A percentile compares a stretch with the other conserved stretches of the same genome.
phyloP scores from a whole-genome alignment of 2,797 vertebrate species.

The Enteromius afrohamiltoni region DNA sequence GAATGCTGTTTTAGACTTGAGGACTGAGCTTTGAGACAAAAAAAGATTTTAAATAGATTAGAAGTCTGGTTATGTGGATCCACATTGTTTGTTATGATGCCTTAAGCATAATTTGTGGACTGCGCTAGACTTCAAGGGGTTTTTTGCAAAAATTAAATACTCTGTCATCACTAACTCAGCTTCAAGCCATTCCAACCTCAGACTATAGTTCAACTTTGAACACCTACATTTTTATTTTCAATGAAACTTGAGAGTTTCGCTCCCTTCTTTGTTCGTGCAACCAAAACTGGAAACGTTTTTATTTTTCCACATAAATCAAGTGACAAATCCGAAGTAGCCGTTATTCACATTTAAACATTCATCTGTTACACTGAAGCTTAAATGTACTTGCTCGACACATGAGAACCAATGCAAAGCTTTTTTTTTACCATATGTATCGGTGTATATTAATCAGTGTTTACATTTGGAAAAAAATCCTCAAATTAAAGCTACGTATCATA shows the following conservation, averaged over 20 bases:
- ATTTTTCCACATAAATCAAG: neutral
- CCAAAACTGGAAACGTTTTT: neutral
- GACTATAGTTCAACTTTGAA: neutral
- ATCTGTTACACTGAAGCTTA: neutral
- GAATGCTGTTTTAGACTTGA: constrained; percentile 3
- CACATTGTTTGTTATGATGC: constrained; percentile 2
- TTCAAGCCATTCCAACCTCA: neutral
- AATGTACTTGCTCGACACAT: neutral
- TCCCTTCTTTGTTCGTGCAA: neutral
- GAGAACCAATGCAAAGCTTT: neutral
- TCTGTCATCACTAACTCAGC: neutral
- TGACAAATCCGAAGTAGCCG: neutral
- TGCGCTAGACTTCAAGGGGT: neutral
- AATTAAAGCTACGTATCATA: neutral
- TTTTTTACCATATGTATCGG: neutral
- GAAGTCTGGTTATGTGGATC: neutral
- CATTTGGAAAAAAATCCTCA: neutral
- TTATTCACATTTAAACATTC: neutral
- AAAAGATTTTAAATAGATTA: constrained; percentile 3
- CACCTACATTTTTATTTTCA: neutral
- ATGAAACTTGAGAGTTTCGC: neutral
- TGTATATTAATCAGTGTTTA: neutral
- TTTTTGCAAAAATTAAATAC: neutral
- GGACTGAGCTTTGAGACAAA: neutral
- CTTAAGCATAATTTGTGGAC: neutral